These are phyloP conservation scores for Anorthoa munda DNA, from an alignment of 2,888 invertebrate species.

Conservation along the genomic window DNA sequence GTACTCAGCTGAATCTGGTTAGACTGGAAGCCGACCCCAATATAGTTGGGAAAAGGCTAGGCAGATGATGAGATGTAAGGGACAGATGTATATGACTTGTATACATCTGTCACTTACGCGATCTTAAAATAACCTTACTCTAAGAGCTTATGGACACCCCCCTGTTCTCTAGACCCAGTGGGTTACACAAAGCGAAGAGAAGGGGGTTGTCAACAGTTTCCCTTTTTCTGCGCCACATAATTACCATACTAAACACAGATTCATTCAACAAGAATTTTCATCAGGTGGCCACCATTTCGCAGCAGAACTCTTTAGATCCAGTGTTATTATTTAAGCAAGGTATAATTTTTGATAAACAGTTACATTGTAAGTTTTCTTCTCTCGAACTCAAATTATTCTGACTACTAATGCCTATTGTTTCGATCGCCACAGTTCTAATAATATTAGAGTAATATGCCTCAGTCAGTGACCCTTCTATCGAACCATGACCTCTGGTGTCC, in stretches of 20 bases:
- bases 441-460: constrained; percentile 57
- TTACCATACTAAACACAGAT: no score
- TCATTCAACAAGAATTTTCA: neutral
- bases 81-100: no score
- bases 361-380: constrained; percentile 31
- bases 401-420: constrained; percentile 55
- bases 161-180: no score
- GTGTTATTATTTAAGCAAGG: constrained; percentile 4
- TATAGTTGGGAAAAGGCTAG: no score
- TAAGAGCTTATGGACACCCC: no score
- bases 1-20: no score
- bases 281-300: neutral
- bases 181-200: neutral
- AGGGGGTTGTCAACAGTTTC: no score
- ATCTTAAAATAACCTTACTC: no score
- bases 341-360: constrained; percentile 17
- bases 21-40: no score
- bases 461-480: constrained; percentile 76
- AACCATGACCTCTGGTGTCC: constrained; percentile 74
- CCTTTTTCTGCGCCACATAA: neutral
- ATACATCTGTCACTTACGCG: no score
- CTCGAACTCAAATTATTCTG: constrained; percentile 33
- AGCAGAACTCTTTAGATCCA: constrained; percentile 10
- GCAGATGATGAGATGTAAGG: no score
- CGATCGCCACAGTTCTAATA: constrained; percentile 62